phyloP scores from a whole-genome alignment of 1,140 invertebrate species.

The Lucilia sericata region DNA sequence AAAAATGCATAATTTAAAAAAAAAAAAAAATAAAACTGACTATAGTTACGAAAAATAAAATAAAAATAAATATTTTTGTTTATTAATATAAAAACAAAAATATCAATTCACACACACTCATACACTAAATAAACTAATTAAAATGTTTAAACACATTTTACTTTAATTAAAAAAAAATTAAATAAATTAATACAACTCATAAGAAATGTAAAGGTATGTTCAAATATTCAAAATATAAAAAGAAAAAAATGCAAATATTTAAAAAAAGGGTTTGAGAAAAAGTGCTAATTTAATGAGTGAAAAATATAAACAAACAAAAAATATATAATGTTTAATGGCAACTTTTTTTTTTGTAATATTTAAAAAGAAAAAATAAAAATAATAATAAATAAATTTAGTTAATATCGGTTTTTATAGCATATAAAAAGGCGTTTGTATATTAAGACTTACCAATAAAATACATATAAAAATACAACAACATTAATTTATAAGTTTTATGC shows the following conservation, averaged over 20 bases:
- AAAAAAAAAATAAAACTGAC: slow-evolving; percentile 10
- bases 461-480: slow-evolving; percentile 5
- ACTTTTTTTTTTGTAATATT: not conserved
- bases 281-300: slow-evolving; percentile 23
- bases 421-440: slow-evolving; percentile 26
- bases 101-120: no score
- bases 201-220: not conserved
- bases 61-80: slow-evolving; percentile 26
- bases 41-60: slow-evolving; percentile 12
- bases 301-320: not conserved
- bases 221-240: not conserved
- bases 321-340: slow-evolving; percentile 19
- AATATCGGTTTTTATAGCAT: slow-evolving; percentile 38
- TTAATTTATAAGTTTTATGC: slow-evolving; percentile 32
- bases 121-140: no score
- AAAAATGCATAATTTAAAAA: not conserved
- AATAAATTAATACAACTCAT: not conserved
- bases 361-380: no score
- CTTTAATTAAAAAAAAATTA: no score
- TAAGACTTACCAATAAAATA: slow-evolving; percentile 17
- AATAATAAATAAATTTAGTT: slow-evolving; percentile 28
- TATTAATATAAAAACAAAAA: slow-evolving; percentile 2
- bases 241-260: slow-evolving; percentile 25
- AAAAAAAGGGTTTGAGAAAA: not conserved
- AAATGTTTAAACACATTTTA: no score